Conservation (phyloP, 1,140 invertebrate genomes). For the Pteromalus puparum region DNA sequence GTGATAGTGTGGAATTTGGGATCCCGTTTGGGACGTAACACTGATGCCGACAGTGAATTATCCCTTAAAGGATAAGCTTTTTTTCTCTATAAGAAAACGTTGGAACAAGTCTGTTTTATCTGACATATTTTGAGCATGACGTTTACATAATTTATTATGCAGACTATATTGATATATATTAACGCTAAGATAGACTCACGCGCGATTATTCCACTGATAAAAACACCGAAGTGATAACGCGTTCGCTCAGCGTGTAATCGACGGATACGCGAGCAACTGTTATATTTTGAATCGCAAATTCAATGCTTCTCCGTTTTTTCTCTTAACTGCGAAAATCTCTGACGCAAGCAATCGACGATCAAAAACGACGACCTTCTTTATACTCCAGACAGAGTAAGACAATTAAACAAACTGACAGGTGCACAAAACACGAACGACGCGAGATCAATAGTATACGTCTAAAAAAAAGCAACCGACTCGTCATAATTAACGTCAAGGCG, state of each 20-base stretch:
- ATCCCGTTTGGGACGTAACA: too few relatives aligned
- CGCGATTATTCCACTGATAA: neutral
- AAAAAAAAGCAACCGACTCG: neutral
- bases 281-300: neutral
- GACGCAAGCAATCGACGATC: neutral
- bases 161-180: neutral
- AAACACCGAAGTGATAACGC: neutral
- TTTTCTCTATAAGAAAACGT: neutral
- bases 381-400: neutral
- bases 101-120: neutral
- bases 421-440: neutral
- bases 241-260: too few relatives aligned
- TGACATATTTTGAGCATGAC: neutral
- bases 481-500: neutral
- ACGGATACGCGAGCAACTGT: neutral
- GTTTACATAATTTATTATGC: constrained; percentile 1
- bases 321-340: neutral
- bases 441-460: too few relatives aligned
- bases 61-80: too few relatives aligned
- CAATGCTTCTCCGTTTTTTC: neutral
- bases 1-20: neutral
- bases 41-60: too few relatives aligned
- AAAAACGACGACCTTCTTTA: too few relatives aligned
- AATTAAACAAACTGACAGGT: neutral
- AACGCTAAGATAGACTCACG: neutral